phyloP scores from a whole-genome alignment of 2,888 invertebrate genomes.

The Panorpa germanica region DNA sequence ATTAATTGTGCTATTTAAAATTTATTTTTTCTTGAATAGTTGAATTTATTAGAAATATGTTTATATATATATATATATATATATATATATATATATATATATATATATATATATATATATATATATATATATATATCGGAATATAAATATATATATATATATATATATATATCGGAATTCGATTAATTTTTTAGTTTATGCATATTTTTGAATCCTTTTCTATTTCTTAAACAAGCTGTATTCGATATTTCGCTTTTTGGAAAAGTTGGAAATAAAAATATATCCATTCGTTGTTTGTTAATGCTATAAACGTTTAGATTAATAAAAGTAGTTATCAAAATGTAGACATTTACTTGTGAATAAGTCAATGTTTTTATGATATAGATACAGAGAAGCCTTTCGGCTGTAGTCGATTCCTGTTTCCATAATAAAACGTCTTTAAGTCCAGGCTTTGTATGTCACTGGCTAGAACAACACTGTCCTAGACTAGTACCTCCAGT shows the following conservation, averaged over 20 bases:
- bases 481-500: slow-evolving; percentile 56
- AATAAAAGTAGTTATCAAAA: background rate
- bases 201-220: too few relatives aligned
- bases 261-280: background rate
- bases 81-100: too few relatives aligned
- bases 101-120: too few relatives aligned
- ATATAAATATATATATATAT: too few relatives aligned
- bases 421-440: slow-evolving; percentile 61
- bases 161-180: too few relatives aligned
- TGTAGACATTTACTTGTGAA: background rate
- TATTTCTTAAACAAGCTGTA: too few relatives aligned
- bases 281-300: background rate
- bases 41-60: too few relatives aligned
- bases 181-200: too few relatives aligned
- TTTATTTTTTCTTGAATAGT: too few relatives aligned
- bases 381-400: slow-evolving; percentile 48
- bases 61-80: too few relatives aligned
- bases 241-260: background rate
- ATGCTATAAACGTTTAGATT: slow-evolving; percentile 1
- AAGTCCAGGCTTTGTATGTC: slow-evolving; percentile 55
- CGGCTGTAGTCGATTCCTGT: slow-evolving; percentile 57
- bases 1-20: too few relatives aligned
- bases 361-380: slow-evolving; percentile 10
- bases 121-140: too few relatives aligned
- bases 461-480: slow-evolving; percentile 66